phyloP scores from a whole-genome alignment of 1,140 invertebrate genomes.

The Chironomus tepperi region DNA sequence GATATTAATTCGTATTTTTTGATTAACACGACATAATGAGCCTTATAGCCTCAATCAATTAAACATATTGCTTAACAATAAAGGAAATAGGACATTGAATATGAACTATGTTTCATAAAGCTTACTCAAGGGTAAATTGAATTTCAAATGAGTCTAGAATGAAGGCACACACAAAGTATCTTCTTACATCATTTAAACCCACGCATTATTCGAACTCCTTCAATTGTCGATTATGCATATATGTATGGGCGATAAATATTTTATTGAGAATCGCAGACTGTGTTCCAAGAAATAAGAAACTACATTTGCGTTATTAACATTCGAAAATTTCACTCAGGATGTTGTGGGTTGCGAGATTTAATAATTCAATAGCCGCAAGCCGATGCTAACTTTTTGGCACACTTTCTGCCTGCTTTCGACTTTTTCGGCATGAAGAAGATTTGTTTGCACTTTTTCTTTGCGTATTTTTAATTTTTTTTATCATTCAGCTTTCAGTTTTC shows the following conservation, averaged over 20 bases:
- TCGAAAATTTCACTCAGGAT: background rate
- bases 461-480: too few relatives aligned
- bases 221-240: too few relatives aligned
- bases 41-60: background rate
- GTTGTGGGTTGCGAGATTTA: background rate
- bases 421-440: background rate
- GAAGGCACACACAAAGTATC: background rate
- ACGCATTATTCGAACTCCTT: background rate
- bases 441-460: too few relatives aligned
- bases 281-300: background rate
- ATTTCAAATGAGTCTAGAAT: too few relatives aligned
- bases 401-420: background rate
- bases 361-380: background rate
- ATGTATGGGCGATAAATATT: background rate
- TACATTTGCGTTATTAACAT: too few relatives aligned
- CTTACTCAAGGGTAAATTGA: too few relatives aligned
- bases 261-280: too few relatives aligned
- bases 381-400: background rate
- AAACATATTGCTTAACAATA: too few relatives aligned
- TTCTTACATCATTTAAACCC: slow-evolving; percentile 2
- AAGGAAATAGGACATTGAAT: too few relatives aligned
- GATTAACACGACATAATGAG: background rate
- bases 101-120: too few relatives aligned
- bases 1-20: background rate
- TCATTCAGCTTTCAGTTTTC: too few relatives aligned